Evolutionary conservation across 2,888 invertebrate species (phyloP).

Genomic region (Noctua comes): DNA sequence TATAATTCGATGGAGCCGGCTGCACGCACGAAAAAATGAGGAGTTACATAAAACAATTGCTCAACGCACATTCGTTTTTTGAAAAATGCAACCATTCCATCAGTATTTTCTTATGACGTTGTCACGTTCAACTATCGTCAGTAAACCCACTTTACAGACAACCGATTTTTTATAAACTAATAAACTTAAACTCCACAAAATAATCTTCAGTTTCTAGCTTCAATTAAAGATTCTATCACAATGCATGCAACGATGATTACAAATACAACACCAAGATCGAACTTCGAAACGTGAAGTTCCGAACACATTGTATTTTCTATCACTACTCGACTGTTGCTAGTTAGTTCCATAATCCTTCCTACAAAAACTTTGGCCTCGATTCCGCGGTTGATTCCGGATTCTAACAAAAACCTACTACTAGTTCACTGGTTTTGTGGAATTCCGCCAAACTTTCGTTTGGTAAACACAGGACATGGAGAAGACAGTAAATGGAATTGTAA

Average conservation of each 20-base stretch:
- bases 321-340: not conserved
- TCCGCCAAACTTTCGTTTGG: slow-evolving; percentile 34
- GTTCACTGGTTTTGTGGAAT: slow-evolving; percentile 53
- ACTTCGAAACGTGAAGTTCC: not conserved
- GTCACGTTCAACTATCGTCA: too few species aligned
- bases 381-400: slow-evolving; percentile 29
- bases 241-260: not conserved
- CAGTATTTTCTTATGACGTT: too few species aligned
- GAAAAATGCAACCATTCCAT: too few species aligned
- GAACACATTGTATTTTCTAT: slow-evolving; percentile 14
- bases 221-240: not conserved
- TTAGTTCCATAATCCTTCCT: slow-evolving; percentile 35
- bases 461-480: slow-evolving; percentile 34
- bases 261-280: not conserved
- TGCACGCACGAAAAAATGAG: too few species aligned
- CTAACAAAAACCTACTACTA: slow-evolving; percentile 51
- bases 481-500: slow-evolving; percentile 15
- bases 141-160: too few species aligned
- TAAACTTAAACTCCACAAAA: too few species aligned
- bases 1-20: too few species aligned
- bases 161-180: too few species aligned
- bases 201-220: too few species aligned
- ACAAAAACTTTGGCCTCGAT: slow-evolving; percentile 47
- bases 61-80: too few species aligned
- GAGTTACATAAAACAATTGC: too few species aligned